Percentiles rank a stretch among this genome's conserved stretches.
Evolutionary conservation across 2,113 vertebrate genomes (phyloP).

Genomic region (Oryzias curvinotus): DNA sequence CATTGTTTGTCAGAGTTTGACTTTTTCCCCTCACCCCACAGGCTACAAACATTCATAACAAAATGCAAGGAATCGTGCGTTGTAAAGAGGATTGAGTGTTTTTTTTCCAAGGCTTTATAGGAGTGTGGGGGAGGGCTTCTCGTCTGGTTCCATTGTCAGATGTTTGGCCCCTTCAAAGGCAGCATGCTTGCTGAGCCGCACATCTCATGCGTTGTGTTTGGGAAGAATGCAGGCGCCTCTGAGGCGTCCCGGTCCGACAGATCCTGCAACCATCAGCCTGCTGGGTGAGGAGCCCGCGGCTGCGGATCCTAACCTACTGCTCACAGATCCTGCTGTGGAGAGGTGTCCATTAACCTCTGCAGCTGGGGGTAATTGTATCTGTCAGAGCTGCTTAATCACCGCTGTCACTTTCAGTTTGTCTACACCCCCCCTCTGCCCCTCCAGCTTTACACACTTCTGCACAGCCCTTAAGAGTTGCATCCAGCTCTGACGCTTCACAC

Average conservation of each 20-base stretch:
- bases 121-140: too few relatives aligned
- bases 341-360: slow-evolving; percentile 75
- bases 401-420: slow-evolving; percentile 65
- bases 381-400: slow-evolving; percentile 74
- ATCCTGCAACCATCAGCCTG: neutral
- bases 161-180: too few relatives aligned
- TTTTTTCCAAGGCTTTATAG: too few relatives aligned
- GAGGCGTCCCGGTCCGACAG: too few relatives aligned
- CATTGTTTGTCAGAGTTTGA: too few relatives aligned
- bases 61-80: too few relatives aligned
- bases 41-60: too few relatives aligned
- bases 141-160: too few relatives aligned
- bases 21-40: too few relatives aligned
- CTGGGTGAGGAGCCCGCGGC: slow-evolving; percentile 18
- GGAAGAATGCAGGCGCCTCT: too few relatives aligned
- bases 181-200: too few relatives aligned
- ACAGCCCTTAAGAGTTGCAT: neutral
- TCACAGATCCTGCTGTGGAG: slow-evolving; percentile 58
- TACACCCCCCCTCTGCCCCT: slow-evolving; percentile 13
- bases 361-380: slow-evolving; percentile 72
- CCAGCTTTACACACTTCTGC: slow-evolving; percentile 3
- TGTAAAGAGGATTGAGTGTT: too few relatives aligned
- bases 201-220: neutral
- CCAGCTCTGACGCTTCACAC: neutral
- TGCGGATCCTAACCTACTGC: slow-evolving; percentile 46